Base-by-base conservation (phyloP, 2,888 invertebrate species). In the Galeopsomyia nigrocyanea region DNA sequence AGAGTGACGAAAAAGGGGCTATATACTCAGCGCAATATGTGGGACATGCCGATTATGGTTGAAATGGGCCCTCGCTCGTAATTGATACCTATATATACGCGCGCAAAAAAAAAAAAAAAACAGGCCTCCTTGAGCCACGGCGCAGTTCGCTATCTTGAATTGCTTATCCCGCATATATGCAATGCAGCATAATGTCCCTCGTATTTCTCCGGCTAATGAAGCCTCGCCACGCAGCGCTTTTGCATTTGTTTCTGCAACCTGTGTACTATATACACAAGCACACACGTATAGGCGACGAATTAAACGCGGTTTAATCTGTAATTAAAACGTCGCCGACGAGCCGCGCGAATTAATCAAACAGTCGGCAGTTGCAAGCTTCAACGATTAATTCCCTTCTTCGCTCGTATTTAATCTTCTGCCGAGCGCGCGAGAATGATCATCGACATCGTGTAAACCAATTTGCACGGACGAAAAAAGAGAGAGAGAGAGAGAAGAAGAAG, bases 391-490 rank as follows among this genome's bases (percentile, higher is more conserved):
- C 49, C 47, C 47, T 17, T 39, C 16, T 22, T 39, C 53, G n/a
- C 5, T 6, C 21, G 60, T 65, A 73, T 71, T 26, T 71, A 71
- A 71, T 71, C 66, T 13, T 58, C n/a, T 13, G 68, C 26, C n/a
- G 60, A 60, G 2, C 39, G 21, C 2, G 67, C 74, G 67, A 74
- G 13, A 39, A 10, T 65, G 66, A 75, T 17, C 26, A 71, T 75
- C 58, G 64, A 51, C 69, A 71, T 69, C 81, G 75, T 84, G 84
- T 85, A 85, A 86, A 86, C 84, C 85, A 85, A 85, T 86, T 86
- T 85, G 83, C 84, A 82, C 84, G 82, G 78, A 80, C 79, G 77
- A 7, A 39, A 10, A 13, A 10, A 39, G 39, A 39, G 13, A 13
- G 13, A 39, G 39, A 39, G 26, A 26, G 26, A 26, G 26, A 39